Base-by-base conservation (phyloP, 2,888 invertebrate species). In the Phlogophora meticulosa region DNA sequence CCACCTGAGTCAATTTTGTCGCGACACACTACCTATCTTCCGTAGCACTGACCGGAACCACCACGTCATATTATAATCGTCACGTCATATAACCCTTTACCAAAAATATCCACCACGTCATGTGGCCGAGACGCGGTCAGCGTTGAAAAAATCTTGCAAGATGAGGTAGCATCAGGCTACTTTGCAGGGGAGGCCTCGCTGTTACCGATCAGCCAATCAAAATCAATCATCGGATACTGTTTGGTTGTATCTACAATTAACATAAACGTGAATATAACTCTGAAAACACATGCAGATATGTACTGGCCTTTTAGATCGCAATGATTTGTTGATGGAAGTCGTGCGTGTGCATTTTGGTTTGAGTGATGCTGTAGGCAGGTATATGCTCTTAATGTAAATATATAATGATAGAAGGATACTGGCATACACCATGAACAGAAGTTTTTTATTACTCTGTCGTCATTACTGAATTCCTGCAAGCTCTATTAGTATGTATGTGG, bases 141-240 rank as follows among this genome's bases (percentile, higher is more conserved):
- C 88, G 85, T 87, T 87, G 87, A 85, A 86, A 86, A 58, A 79
- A 80, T 93, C 92, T 91, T 90, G 91, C 87, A 86, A 86, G 90
- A 82, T 85, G 91, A 85, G 70, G 90, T 87, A 86, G 88, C 85
- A 80, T 90, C 90, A 85, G 87, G 88, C 90, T 94, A 94, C 86
- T 93, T 92, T 85, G 92, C 86, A 72, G 93, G 80, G 71, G 94
- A 85, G 77, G 92, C 90, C 86, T 94, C 94, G 91, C 89, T 92
- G 93, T 92, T 93, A 94, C 89, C 90, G 84, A 95, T 91, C 92
- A 95, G 95, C 95, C 95, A 95, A 94, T 95, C 95, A 94, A 95
- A 95, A 95, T 95, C 95, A 93, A 95, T 92, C 95, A 95, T 95
- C 94, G 95, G 95, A 93, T 92, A 94, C 90, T 95, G 94, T 95